phyloP scores from a whole-genome alignment of 2,113 vertebrate genomes.

The Tachysurus fulvidraco region DNA sequence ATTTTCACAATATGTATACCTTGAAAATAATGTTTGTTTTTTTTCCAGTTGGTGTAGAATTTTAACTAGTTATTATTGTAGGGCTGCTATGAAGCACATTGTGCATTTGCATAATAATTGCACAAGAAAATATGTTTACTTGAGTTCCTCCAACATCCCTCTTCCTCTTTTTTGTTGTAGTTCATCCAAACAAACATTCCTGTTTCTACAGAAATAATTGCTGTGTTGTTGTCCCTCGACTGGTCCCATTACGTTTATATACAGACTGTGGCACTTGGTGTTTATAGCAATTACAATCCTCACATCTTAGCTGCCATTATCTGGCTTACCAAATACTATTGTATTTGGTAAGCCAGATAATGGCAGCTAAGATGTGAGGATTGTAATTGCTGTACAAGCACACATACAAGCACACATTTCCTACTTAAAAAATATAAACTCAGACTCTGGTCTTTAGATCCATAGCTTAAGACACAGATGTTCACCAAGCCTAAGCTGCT shows the following conservation, averaged over 20 bases:
- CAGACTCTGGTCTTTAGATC: background rate
- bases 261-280: background rate
- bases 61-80: background rate
- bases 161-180: background rate
- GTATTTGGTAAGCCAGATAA: background rate
- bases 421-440: background rate
- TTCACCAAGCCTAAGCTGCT: background rate
- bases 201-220: background rate
- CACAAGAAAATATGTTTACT: background rate
- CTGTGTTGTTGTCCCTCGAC: background rate
- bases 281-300: background rate
- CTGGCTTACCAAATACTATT: background rate
- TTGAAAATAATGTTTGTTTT: background rate
- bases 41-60: background rate
- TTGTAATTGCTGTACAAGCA: background rate
- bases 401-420: background rate
- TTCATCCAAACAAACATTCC: background rate
- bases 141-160: background rate
- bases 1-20: background rate
- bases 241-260: background rate
- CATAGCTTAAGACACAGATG: background rate
- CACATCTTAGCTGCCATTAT: background rate
- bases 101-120: background rate
- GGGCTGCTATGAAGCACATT: background rate
- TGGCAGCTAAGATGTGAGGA: background rate